Evolutionary conservation across 2,888 invertebrate genomes (phyloP), one percentile per base, ranked within the genome.

Genomic region (Gasteruption jaculator): DNA sequence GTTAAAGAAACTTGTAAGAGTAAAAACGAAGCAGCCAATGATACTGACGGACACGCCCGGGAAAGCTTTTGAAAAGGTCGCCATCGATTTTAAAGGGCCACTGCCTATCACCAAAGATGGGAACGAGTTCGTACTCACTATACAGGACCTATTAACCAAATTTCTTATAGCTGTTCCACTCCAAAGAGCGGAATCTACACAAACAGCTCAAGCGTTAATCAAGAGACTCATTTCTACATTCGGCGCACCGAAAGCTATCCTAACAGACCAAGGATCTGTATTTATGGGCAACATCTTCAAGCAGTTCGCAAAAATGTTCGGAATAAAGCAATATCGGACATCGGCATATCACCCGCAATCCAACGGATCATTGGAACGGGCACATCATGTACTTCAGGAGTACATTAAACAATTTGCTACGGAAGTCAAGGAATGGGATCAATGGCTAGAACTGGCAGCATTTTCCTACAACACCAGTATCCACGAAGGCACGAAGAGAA

Each of bases 41-140:
- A 22, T 38, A 4, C 26, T 44, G 11, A 38, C 41, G 1, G 47
- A 38, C 21, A 38, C 40, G 16, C 38, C 38, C 15, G 18, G 20
- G 5, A 22, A 18, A n/a, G 41, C 31, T 19, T 44, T 47, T 24
- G 37, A 40, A 3, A 37, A 30, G 37, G 19, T 43, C 5, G 10
- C 41, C 1, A 14, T 46, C 8, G 49, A 51, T 24, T 41, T 48
- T 2, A 49, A 49, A 5, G 49, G 51, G 7, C 48, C 47, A 0
- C 18, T 50, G 10, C 37, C 42, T n/a, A 16, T 10, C 7, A 43
- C 50, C 7, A n/a, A 14, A 5, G 16, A 26, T 8, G 45, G 38
- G 3, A 56, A 56, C 12, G 21, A 33, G 11, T 58, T 54, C 16
- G 37, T 46, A 4, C 22, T 48, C 1, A 48, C 40, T 1, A 46